A percentile compares a stretch with the other conserved stretches of the same genome.
Conservation (phyloP, 2,797 vertebrate species). For the Sebastes nivosus region DNA sequence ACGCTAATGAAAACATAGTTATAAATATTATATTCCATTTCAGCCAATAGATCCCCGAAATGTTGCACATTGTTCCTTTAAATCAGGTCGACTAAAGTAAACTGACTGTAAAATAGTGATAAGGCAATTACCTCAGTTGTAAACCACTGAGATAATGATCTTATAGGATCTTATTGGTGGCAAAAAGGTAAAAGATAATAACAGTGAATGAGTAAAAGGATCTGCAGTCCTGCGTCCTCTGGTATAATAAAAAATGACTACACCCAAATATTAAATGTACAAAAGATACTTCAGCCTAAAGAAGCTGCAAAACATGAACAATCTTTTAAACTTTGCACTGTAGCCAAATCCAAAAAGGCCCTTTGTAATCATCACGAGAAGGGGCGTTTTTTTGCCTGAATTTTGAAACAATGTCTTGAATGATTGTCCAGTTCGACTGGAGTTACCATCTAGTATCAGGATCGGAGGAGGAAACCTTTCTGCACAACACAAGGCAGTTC, state of each 20-base stretch:
- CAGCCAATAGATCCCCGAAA: too few relatives aligned
- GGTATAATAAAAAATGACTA: neutral
- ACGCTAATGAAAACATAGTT: too few relatives aligned
- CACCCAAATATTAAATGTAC: neutral
- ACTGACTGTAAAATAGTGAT: neutral
- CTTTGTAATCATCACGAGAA: neutral
- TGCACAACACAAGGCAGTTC: conserved; percentile 76
- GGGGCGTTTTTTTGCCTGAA: neutral
- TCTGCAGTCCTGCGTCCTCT: neutral
- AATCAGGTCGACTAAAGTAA: neutral
- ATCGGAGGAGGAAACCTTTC: conserved; percentile 76
- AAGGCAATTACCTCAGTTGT: neutral
- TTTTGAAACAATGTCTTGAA: neutral
- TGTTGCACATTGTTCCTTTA: neutral
- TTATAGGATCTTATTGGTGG: neutral
- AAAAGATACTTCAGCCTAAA: neutral
- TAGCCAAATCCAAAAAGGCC: neutral
- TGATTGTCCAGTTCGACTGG: conserved; percentile 76
- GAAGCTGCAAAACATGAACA: neutral
- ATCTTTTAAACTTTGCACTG: neutral
- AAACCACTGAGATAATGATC: neutral
- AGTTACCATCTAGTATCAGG: conserved; percentile 14
- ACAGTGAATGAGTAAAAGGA: neutral
- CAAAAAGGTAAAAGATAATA: neutral
- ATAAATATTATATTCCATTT: too few relatives aligned